These are phyloP conservation scores for Drosophila nigrodunni DNA, from an alignment of 1,140 invertebrate genomes.

Conservation along the genomic window DNA sequence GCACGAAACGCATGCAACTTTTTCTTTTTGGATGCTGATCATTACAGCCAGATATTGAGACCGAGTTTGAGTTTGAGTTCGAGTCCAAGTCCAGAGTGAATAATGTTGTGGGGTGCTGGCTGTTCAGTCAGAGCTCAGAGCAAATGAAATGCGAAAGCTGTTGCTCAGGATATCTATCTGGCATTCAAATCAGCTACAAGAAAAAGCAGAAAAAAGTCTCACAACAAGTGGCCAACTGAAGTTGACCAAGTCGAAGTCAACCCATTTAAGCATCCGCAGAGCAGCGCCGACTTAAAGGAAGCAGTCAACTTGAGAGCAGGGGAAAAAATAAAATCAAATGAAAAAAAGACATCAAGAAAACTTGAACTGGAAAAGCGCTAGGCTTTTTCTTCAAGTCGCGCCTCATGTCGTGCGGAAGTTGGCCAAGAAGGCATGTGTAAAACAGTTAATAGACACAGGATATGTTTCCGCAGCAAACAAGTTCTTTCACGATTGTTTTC, in stretches of 20 bases:
- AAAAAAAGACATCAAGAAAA: conserved; percentile 48
- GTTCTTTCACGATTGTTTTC: conserved; percentile 41
- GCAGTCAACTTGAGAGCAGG: conserved; percentile 12
- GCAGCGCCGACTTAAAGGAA: conserved; percentile 8
- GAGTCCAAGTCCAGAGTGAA: conserved; percentile 35
- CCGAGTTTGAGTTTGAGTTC: neutral
- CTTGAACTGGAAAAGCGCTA: conserved; percentile 57
- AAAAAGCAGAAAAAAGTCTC: conserved; percentile 43
- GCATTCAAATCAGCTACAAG: conserved; percentile 76
- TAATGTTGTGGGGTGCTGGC: conserved; percentile 57
- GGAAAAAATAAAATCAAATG: conserved; percentile 38
- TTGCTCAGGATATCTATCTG: conserved; percentile 74
- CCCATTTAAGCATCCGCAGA: conserved; percentile 72
- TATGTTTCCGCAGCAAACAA: conserved; percentile 75
- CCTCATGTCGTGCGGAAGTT: conserved; percentile 64
- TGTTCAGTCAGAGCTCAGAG: conserved; percentile 1
- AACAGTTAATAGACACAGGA: conserved; percentile 83
- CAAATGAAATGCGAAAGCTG: conserved; percentile 80
- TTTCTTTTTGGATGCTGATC: conserved; percentile 55
- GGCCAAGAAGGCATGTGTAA: conserved; percentile 73
- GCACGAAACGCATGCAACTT: conserved; percentile 64
- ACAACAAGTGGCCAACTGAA: conserved; percentile 53
- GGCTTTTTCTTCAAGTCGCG: conserved; percentile 18
- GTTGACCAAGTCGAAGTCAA: conserved; percentile 51
- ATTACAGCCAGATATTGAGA: conserved; percentile 69